Conservation (phyloP, 2,113 vertebrate genomes). For the Cephalopholis sonnerati region DNA sequence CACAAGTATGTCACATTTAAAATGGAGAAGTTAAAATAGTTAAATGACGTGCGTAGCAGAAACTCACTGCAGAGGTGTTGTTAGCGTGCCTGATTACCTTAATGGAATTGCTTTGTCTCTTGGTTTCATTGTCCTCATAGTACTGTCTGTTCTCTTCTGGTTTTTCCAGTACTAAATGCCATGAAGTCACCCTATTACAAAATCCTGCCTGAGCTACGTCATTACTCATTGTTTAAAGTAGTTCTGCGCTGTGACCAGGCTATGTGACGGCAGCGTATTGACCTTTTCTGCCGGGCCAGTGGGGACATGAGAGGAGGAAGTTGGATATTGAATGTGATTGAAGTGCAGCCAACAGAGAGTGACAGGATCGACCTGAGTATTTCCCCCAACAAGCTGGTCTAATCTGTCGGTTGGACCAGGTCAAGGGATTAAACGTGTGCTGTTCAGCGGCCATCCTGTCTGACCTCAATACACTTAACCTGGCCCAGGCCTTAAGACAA, state of each 20-base stretch:
- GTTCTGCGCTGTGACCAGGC: conserved; percentile 39
- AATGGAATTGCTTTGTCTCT: conserved; percentile 17
- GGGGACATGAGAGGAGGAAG: conserved; percentile 53
- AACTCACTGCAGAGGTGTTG: background rate
- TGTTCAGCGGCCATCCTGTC: conserved; percentile 64
- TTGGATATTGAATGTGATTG: conserved; percentile 69
- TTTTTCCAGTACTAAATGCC: conserved; percentile 14
- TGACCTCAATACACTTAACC: conserved; percentile 71
- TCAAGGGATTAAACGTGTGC: conserved; percentile 71
- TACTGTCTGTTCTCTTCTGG: background rate
- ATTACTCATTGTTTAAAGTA: conserved; percentile 54
- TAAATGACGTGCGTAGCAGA: background rate
- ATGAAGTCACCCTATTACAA: conserved; percentile 43
- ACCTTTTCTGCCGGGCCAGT: conserved; percentile 57
- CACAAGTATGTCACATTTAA: background rate
- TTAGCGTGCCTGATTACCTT: background rate
- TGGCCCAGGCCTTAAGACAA: conserved; percentile 43
- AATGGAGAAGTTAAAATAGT: background rate
- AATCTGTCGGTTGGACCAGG: conserved; percentile 73
- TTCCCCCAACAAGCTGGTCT: conserved; percentile 60
- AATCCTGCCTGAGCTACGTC: conserved; percentile 26
- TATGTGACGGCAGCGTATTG: conserved; percentile 42
- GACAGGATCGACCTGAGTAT: conserved; percentile 68
- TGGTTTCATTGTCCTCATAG: conserved; percentile 21
- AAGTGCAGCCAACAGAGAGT: conserved; percentile 70